Evolutionary conservation across 2,888 invertebrate genomes (phyloP), one percentile per base, ranked within the genome.

Genomic region (Oxystoma pomonae): DNA sequence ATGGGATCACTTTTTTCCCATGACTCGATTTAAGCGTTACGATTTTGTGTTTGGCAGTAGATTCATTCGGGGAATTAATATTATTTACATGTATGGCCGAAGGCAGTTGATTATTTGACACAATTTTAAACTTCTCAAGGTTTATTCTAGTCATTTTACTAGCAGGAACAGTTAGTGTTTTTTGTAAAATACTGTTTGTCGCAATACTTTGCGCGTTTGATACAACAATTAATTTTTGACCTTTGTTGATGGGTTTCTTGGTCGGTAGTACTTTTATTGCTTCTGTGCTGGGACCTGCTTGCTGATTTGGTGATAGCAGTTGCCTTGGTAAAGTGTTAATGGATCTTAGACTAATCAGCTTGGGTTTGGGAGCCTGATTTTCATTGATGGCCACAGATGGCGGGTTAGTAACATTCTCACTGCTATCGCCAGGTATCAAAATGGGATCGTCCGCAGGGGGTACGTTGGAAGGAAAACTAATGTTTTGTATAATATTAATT

Each of bases 171-270:
- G 78, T 76, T 22, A 80, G 68, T 1, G 79, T 79, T 60, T 78
- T 75, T 68, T 80, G 79, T 56, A 80, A 70, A 66, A 80, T 79
- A 69, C 78, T 80, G 59, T 74, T 75, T 1, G 76, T 74, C n/a
- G 76, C 73, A 57, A 77, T 73, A 1, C 77, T 75, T 68, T 78
- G 78, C 12, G 78, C 77, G 67, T 77, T 79, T 5, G 80, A 79
- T 55, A 80, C 80, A 22, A 81, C 80, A 49, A 81, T 79, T 58
- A 81, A 69, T 69, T 80, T 81, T 66, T 81, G 80, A 17, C 77
- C 76, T 56, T 61, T 64, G 49, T 62, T 67, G 16, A 77, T 68
- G 1, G 75, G 67, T 70, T 76, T 77, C 60, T 75, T 74, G 7
- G 77, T 67, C n/a, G 75, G 64, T 60, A 75, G 74, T 58, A 77